These are phyloP conservation scores for Phenganax marumi DNA, from an alignment of 92 coral and sea anemone genomes.

Conservation along the genomic window DNA sequence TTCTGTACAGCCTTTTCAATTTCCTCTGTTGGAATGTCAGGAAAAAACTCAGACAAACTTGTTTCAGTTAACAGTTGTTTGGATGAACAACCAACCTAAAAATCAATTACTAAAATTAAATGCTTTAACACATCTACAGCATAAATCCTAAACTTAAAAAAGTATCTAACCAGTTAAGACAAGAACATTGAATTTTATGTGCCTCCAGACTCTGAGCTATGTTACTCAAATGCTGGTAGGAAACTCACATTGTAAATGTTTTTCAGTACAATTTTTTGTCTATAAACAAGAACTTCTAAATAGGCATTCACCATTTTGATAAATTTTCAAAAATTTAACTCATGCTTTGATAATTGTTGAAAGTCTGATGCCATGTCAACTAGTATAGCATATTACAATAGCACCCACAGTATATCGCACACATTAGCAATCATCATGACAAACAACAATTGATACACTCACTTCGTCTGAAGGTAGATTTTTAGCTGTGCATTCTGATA, in stretches of 20 bases:
- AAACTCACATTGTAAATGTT: too few species aligned
- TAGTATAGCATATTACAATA: too few species aligned
- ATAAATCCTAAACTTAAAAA: neutral
- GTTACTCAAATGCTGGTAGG: too few species aligned
- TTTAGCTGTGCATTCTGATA: conserved; percentile 10
- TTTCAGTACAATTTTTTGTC: too few species aligned
- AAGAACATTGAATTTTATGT: too few species aligned
- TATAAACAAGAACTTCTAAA: too few species aligned
- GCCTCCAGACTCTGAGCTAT: too few species aligned
- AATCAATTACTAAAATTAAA: neutral
- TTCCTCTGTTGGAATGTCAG: neutral
- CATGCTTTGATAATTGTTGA: too few species aligned
- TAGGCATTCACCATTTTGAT: too few species aligned
- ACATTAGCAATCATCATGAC: neutral
- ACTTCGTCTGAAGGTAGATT: neutral
- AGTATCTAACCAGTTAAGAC: too few species aligned
- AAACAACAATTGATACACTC: neutral
- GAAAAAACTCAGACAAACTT: neutral
- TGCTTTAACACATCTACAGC: neutral
- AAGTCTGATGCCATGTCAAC: too few species aligned
- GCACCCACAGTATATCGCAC: neutral
- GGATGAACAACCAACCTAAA: neutral
- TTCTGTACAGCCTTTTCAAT: neutral
- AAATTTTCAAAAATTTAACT: too few species aligned
- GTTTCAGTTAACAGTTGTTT: neutral